These are phyloP conservation scores for Rhadinocentrus ornatus DNA, from an alignment of 2,797 vertebrate genomes.

Conservation along the genomic window DNA sequence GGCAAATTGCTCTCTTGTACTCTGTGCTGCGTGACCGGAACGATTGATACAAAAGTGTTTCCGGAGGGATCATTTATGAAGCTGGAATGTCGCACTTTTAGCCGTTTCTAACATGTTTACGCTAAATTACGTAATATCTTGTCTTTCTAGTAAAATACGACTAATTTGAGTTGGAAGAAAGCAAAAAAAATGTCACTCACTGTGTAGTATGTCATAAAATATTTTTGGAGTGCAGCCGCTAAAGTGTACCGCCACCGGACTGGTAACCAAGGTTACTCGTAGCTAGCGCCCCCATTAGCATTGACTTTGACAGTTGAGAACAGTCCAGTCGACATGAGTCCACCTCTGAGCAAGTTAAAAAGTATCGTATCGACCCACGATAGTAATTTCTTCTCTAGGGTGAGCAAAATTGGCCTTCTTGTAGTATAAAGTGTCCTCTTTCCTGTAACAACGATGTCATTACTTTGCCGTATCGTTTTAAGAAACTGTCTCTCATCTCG, in stretches of 20 bases:
- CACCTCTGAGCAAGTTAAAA: background rate
- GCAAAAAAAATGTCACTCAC: accelerated
- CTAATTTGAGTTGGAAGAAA: accelerated
- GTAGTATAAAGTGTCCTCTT: background rate
- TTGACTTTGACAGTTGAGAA: slow-evolving; percentile 47
- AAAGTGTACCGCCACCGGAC: background rate
- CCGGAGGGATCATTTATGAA: slow-evolving; percentile 24
- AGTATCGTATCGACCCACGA: background rate
- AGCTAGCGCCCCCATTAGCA: background rate
- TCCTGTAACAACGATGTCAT: slow-evolving; percentile 42
- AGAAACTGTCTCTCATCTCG: slow-evolving; percentile 26
- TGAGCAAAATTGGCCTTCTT: background rate
- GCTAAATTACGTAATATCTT: background rate
- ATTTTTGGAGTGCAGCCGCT: accelerated
- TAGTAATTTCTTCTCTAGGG: background rate
- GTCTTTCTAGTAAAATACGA: accelerated
- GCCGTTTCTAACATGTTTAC: background rate
- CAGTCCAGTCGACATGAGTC: background rate
- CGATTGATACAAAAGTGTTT: slow-evolving; percentile 34
- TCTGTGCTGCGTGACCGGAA: slow-evolving; percentile 39
- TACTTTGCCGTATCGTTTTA: slow-evolving; percentile 38
- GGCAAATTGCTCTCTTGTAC: background rate
- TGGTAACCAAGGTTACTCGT: background rate
- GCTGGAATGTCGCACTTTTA: background rate
- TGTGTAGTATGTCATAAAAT: background rate